phyloP scores from a whole-genome alignment of 35 echinoderm and acorn worm genomes.

The Heliocidaris tuberculata region DNA sequence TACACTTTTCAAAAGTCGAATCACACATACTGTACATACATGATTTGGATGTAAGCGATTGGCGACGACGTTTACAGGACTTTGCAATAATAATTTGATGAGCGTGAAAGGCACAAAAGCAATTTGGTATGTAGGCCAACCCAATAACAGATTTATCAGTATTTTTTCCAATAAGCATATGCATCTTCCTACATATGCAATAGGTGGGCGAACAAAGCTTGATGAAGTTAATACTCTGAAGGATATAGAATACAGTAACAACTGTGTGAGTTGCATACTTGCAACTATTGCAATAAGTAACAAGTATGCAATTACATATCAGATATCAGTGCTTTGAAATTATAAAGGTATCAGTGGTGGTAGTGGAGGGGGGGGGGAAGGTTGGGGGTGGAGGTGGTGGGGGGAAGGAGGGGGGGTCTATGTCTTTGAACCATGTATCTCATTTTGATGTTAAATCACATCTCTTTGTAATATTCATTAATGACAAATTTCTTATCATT shows the following conservation, averaged over 20 bases:
- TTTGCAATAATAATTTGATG: background rate
- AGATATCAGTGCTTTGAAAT: no score
- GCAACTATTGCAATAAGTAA: no score
- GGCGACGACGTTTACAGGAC: background rate
- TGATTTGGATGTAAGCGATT: background rate
- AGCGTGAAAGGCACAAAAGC: background rate
- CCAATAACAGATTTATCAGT: background rate
- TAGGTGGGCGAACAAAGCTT: background rate
- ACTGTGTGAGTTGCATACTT: background rate
- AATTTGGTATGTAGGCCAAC: background rate
- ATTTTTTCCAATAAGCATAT: background rate
- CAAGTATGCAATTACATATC: no score
- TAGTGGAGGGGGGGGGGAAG: no score
- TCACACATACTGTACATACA: background rate
- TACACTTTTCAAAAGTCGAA: background rate
- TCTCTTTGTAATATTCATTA: no score
- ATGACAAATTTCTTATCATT: no score
- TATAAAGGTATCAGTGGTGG: no score
- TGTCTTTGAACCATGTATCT: no score
- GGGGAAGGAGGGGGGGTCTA: no score
- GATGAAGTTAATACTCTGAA: background rate
- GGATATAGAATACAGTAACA: background rate
- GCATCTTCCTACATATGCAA: background rate
- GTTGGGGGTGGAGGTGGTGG: no score
- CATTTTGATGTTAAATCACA: no score